phyloP scores from a whole-genome alignment of 2,888 invertebrate species.

The Latrodectus hesperus region DNA sequence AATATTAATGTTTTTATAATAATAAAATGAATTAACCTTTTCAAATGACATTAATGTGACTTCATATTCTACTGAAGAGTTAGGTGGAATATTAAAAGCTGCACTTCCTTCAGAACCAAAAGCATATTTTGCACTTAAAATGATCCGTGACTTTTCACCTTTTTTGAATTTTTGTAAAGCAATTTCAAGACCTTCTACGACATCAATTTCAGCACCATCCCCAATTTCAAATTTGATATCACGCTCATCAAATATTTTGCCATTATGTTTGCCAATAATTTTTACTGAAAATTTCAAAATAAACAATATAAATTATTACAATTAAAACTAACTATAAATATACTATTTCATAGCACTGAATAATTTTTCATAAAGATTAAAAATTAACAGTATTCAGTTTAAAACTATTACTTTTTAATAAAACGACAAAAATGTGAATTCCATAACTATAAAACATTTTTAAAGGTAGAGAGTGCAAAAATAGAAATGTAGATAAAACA shows the following conservation, averaged over 20 bases:
- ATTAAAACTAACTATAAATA: not conserved
- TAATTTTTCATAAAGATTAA: not conserved
- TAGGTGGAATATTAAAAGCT: slow-evolving; percentile 84
- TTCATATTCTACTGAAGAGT: slow-evolving; percentile 86
- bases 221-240: slow-evolving; percentile 89
- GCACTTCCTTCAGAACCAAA: slow-evolving; percentile 84
- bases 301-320: too few species aligned
- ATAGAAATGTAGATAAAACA: too few species aligned
- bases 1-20: too few species aligned
- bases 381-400: not conserved
- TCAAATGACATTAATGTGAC: slow-evolving; percentile 90
- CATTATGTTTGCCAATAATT: slow-evolving; percentile 82
- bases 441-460: too few species aligned
- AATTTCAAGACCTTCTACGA: slow-evolving; percentile 88
- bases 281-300: slow-evolving; percentile 79
- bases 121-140: slow-evolving; percentile 85
- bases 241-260: slow-evolving; percentile 84
- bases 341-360: not conserved
- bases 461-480: too few species aligned
- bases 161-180: slow-evolving; percentile 87
- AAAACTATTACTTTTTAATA: not conserved
- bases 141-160: slow-evolving; percentile 85
- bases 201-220: slow-evolving; percentile 84
- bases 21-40: slow-evolving; percentile 77
- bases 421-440: too few species aligned